Percentiles rank a stretch among this genome's conserved stretches.
Evolutionary conservation across 2,888 invertebrate species (phyloP).

Genomic region (Hirtodrosophila histrioides): DNA sequence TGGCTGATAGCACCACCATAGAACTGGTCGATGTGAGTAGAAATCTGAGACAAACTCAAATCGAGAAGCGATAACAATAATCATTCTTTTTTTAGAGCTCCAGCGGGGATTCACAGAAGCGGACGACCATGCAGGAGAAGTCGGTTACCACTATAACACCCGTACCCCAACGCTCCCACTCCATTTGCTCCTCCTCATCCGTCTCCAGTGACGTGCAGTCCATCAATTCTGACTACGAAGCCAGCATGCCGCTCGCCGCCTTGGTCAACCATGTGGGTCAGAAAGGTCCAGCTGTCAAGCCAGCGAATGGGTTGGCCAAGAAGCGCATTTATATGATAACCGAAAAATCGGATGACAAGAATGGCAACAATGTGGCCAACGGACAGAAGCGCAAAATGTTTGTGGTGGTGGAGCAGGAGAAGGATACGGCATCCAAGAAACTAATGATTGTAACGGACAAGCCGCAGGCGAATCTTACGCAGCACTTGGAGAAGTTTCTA

Average conservation of each 20-base stretch:
- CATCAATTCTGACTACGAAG: slow-evolving; percentile 63
- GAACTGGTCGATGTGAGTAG: slow-evolving; percentile 58
- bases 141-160: slow-evolving; percentile 50
- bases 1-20: slow-evolving; percentile 62
- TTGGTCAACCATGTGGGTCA: slow-evolving; percentile 24
- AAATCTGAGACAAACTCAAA: background rate
- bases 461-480: slow-evolving; percentile 72
- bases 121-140: slow-evolving; percentile 16
- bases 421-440: slow-evolving; percentile 71
- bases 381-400: slow-evolving; percentile 71
- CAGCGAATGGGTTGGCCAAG: slow-evolving; percentile 33
- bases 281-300: background rate
- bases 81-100: slow-evolving; percentile 26
- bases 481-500: slow-evolving; percentile 81
- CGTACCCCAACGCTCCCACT: slow-evolving; percentile 68
- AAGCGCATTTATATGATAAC: slow-evolving; percentile 82
- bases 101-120: slow-evolving; percentile 28
- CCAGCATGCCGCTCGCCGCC: slow-evolving; percentile 43
- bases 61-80: slow-evolving; percentile 15
- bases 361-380: slow-evolving; percentile 19
- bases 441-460: slow-evolving; percentile 82
- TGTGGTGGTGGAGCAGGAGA: slow-evolving; percentile 80
- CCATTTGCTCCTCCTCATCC: slow-evolving; percentile 70
- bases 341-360: slow-evolving; percentile 70
- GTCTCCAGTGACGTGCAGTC: slow-evolving; percentile 67